Evolutionary conservation across 1,140 invertebrate species (phyloP), one percentile per base, ranked within the genome.

Genomic region (Drosophila carrolli): DNA sequence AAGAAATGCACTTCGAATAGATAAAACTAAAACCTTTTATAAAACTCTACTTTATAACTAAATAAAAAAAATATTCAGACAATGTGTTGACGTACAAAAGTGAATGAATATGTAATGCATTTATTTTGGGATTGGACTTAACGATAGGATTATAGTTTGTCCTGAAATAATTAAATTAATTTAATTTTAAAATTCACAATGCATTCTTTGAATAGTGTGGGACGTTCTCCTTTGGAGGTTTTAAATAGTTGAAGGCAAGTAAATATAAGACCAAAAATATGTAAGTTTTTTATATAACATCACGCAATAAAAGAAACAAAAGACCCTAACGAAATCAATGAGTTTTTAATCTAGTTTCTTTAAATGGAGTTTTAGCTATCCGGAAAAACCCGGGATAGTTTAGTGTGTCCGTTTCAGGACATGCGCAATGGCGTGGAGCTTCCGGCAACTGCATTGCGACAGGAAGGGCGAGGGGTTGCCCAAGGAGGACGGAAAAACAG

Each of bases 61-160:
- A 85, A 88, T 82, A 88, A 85, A 72, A 78, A 6, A 75, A 46
- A 58, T 79, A 88, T 78, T 88, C 83, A 88, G 80, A 75, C 70
- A 62, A 60, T 68, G 78, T 85, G 61, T 81, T 86, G 60, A 81
- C 80, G 55, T 78, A 78, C 62, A 79, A 61, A 58, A 58, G 4
- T 57, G 40, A 35, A 35, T 35, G 14, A 41, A 41, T 40, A 19
- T 53, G 5, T 27, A n/a, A 9, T 55, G 8, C 14, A 14, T 47
- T 41, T 37, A 23, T 40, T 27, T 37, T 46, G 56, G 61, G 40
- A 44, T 27, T 44, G 61, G 29, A 60, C 10, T 1, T 32, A n/a
- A n/a, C 6, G 14, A 8, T 4, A 32, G 27, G 16, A 58, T 16
- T 8, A 3, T 16, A 16, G 16, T 2, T 16, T 43, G 38, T n/a